These are phyloP conservation scores for Drosophila rhopaloa DNA, from an alignment of 1,140 invertebrate genomes.

Conservation along the genomic window DNA sequence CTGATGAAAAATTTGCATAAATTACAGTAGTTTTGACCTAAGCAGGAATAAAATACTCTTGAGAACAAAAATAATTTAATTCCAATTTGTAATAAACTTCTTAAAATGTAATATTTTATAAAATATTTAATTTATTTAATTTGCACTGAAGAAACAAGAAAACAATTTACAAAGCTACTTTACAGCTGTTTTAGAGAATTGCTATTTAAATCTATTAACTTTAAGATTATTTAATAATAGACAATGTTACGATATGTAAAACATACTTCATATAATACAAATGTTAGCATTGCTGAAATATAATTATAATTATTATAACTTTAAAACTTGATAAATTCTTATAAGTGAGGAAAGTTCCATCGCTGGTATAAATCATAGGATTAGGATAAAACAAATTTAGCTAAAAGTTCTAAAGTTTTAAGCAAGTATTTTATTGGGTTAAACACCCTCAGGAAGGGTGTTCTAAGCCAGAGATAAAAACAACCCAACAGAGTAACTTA, in stretches of 20 bases:
- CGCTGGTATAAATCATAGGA: background rate
- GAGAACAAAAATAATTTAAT: background rate
- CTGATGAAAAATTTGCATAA: conserved; percentile 58
- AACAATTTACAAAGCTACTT: no score
- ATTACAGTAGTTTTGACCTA: conserved; percentile 37
- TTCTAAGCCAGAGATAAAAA: conserved; percentile 17
- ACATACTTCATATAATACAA: no score
- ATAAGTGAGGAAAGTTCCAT: background rate
- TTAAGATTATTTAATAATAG: no score
- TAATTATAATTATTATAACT: background rate
- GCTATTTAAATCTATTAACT: no score
- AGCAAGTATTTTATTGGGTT: background rate
- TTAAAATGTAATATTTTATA: background rate
- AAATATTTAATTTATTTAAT: background rate
- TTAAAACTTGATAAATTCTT: background rate
- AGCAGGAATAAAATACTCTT: conserved; percentile 6
- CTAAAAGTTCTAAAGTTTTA: background rate
- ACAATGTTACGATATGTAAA: no score
- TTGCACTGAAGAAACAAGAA: background rate
- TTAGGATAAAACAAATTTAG: background rate
- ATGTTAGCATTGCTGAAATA: no score
- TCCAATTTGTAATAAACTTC: background rate
- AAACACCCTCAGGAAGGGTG: background rate
- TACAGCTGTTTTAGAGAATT: no score
- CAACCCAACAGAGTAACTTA: conserved; percentile 8